These are phyloP conservation scores for Trachelus troglodyta DNA, from an alignment of 2,888 invertebrate species.

Conservation along the genomic window DNA sequence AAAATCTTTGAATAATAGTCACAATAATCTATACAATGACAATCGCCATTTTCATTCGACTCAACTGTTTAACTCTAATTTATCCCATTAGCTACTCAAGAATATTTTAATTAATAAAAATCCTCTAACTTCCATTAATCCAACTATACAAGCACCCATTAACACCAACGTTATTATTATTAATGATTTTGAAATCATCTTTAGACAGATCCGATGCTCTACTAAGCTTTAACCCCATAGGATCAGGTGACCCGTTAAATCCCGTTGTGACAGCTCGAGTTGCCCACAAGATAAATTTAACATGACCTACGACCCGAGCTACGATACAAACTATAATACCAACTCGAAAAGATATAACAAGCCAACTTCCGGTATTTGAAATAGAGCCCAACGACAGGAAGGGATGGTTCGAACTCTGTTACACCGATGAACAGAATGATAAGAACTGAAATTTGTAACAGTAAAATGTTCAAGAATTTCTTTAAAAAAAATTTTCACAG, in stretches of 20 bases:
- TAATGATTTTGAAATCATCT: neutral
- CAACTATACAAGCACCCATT: neutral
- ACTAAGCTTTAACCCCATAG: neutral
- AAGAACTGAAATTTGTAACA: conserved; percentile 23
- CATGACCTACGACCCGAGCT: conserved; percentile 7
- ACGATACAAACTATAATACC: conserved; percentile 12
- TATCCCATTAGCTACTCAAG: neutral
- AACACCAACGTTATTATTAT: neutral
- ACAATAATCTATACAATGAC: neutral
- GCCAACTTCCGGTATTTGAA: conserved; percentile 13
- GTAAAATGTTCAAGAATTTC: conserved; percentile 28
- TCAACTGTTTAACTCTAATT: neutral
- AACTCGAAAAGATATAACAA: conserved; percentile 9
- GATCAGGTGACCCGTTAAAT: neutral
- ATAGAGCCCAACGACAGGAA: conserved; percentile 7
- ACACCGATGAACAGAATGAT: conserved; percentile 20
- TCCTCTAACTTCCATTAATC: neutral
- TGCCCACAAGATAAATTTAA: conserved; percentile 5
- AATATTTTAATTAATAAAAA: neutral
- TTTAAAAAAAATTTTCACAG: neutral
- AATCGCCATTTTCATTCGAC: neutral
- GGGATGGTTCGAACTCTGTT: conserved; percentile 25
- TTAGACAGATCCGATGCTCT: neutral
- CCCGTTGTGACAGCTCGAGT: neutral
- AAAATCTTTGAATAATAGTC: neutral